Percentiles rank a stretch among this genome's conserved stretches.
These are phyloP conservation scores for Mycetomoellerius zeteki DNA, from an alignment of 1,140 invertebrate species.

Conservation along the genomic window DNA sequence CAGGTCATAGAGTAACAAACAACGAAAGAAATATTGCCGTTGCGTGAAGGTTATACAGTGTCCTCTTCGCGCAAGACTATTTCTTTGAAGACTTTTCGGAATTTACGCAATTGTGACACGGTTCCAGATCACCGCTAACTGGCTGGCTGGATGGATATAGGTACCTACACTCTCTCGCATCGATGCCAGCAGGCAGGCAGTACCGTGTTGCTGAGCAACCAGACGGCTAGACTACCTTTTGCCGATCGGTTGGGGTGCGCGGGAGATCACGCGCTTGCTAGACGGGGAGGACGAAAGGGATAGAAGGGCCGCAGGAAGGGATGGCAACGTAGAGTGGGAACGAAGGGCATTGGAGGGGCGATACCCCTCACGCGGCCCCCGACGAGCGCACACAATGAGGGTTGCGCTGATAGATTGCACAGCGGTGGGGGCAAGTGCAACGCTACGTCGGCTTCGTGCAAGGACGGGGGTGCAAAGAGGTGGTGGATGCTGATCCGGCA, in stretches of 20 bases:
- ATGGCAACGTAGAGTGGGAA: not conserved
- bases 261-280: slow-evolving; percentile 65
- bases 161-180: slow-evolving; percentile 71
- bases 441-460: slow-evolving; percentile 22
- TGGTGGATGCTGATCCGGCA: slow-evolving; percentile 21
- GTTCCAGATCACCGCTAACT: not conserved
- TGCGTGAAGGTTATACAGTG: not conserved
- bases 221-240: slow-evolving; percentile 81
- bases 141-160: slow-evolving; percentile 49
- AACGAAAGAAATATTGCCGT: not conserved
- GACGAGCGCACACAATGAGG: slow-evolving; percentile 40
- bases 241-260: slow-evolving; percentile 74
- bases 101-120: slow-evolving; percentile 22
- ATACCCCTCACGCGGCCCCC: not conserved
- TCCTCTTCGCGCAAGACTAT: not conserved
- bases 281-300: slow-evolving; percentile 28
- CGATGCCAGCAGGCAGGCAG: slow-evolving; percentile 74
- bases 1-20: not conserved
- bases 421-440: slow-evolving; percentile 28
- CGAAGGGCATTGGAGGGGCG: slow-evolving; percentile 9
- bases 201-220: slow-evolving; percentile 81
- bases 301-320: slow-evolving; percentile 45
- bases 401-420: slow-evolving; percentile 15
- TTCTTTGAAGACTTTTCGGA: not conserved
- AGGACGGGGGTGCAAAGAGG: not conserved